These are phyloP conservation scores for Eupithecia exiguata DNA, from an alignment of 2,888 invertebrate genomes.

Conservation along the genomic window DNA sequence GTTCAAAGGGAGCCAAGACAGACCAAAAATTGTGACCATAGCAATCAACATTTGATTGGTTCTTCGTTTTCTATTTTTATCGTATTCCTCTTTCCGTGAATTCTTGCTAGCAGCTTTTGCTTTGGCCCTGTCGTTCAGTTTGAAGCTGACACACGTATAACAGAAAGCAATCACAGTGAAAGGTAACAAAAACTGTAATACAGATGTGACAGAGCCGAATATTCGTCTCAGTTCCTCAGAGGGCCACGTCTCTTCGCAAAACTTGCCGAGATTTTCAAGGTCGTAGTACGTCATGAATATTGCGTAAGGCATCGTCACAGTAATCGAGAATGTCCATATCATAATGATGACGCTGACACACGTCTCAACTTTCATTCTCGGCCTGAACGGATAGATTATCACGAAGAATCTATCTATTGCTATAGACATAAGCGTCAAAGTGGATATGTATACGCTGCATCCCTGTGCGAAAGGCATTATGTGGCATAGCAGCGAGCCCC, in stretches of 20 bases:
- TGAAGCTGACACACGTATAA: constrained; percentile 95
- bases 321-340: constrained; percentile 95
- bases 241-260: constrained; percentile 96
- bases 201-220: constrained; percentile 94
- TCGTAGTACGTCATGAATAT: constrained; percentile 89
- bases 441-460: constrained; percentile 98
- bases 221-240: constrained; percentile 89
- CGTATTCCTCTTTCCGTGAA: constrained; percentile 94
- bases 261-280: constrained; percentile 73
- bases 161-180: constrained; percentile 97
- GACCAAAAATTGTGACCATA: constrained; percentile 97
- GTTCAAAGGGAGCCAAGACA: constrained; percentile 98
- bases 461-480: constrained; percentile 97
- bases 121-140: constrained; percentile 92
- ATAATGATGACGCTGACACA: constrained; percentile 93
- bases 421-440: constrained; percentile 97
- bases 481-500: constrained; percentile 95
- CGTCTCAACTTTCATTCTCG: constrained; percentile 94
- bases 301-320: constrained; percentile 96
- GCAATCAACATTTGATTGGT: constrained; percentile 99
- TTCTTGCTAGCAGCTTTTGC: constrained; percentile 93
- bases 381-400: constrained; percentile 97
- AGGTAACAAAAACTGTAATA: constrained; percentile 96
- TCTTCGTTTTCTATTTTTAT: constrained; percentile 93
- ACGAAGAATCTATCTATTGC: constrained; percentile 99